Evolutionary conservation across 1,140 invertebrate genomes (phyloP).

Genomic region (Drosophila neocordata): DNA sequence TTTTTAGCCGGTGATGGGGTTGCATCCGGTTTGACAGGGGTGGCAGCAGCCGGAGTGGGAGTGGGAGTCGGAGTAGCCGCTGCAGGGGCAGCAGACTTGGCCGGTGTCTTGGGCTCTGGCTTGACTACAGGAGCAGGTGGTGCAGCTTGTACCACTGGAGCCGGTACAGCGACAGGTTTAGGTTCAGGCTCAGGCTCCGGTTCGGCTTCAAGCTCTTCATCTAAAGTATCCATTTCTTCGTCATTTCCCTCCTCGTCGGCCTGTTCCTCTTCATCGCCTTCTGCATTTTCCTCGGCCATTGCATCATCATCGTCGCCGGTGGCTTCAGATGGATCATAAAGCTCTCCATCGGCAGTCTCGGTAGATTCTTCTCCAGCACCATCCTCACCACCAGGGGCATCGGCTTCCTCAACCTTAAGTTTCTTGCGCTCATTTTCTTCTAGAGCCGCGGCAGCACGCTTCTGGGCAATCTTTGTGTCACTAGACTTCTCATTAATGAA

Average conservation of each 20-base stretch:
- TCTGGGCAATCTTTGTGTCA: constrained; percentile 82
- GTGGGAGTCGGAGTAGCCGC: constrained; percentile 11
- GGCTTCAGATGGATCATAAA: constrained; percentile 67
- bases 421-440: constrained; percentile 82
- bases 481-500: constrained; percentile 82
- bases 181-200: constrained; percentile 16
- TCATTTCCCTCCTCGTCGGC: constrained; percentile 39
- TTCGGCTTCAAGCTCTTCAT: constrained; percentile 54
- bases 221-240: constrained; percentile 66
- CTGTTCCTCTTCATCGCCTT: background rate
- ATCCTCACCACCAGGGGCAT: constrained; percentile 54
- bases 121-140: constrained; percentile 15
- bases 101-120: constrained; percentile 39
- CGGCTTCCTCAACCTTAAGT: constrained; percentile 71
- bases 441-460: constrained; percentile 78
- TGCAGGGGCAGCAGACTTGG: constrained; percentile 8
- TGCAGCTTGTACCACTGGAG: too few species aligned
- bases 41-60: constrained; percentile 1
- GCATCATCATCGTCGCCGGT: constrained; percentile 74
- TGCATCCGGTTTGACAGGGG: constrained; percentile 24
- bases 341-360: constrained; percentile 53
- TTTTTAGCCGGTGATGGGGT: constrained; percentile 66
- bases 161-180: constrained; percentile 16
- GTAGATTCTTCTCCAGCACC: constrained; percentile 42
- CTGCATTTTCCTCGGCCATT: constrained; percentile 40